phyloP scores from a whole-genome alignment of 1,140 invertebrate species.

The Sesamia nonagrioides region DNA sequence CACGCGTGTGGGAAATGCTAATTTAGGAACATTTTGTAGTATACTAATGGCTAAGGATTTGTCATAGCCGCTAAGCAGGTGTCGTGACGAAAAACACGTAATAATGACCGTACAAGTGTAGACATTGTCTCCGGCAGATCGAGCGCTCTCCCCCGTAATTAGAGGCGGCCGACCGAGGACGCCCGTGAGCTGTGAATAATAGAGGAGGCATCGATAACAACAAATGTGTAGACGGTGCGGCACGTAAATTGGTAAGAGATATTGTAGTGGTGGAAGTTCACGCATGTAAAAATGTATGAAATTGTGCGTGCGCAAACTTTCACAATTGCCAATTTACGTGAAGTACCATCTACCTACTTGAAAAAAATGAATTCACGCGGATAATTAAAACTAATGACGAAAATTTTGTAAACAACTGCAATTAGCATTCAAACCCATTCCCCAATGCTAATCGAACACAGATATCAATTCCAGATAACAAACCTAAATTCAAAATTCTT shows the following conservation, averaged over 20 bases:
- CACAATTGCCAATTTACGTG: too few relatives aligned
- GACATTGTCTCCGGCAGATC: constrained; percentile 71
- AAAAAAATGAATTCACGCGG: constrained; percentile 35
- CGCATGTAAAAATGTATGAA: too few relatives aligned
- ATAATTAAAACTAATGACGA: constrained; percentile 6
- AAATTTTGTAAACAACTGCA: not conserved
- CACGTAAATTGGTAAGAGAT: too few relatives aligned
- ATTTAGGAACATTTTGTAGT: constrained; percentile 64
- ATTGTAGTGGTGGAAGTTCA: too few relatives aligned
- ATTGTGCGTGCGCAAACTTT: too few relatives aligned
- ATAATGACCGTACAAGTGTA: constrained; percentile 73
- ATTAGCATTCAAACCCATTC: not conserved
- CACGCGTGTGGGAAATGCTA: constrained; percentile 63
- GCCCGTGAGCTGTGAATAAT: constrained; percentile 52
- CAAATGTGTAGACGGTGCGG: too few relatives aligned
- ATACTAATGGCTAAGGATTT: constrained; percentile 68
- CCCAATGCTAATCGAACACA: constrained; percentile 22
- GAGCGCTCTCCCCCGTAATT: constrained; percentile 72
- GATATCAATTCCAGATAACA: not conserved
- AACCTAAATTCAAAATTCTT: not conserved
- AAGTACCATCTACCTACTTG: too few relatives aligned
- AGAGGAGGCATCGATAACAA: constrained; percentile 8
- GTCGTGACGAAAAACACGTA: constrained; percentile 74
- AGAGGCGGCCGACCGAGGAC: constrained; percentile 66
- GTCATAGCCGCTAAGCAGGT: constrained; percentile 72